phyloP scores from a whole-genome alignment of 2,888 invertebrate genomes.

The Corythucha ciliata region DNA sequence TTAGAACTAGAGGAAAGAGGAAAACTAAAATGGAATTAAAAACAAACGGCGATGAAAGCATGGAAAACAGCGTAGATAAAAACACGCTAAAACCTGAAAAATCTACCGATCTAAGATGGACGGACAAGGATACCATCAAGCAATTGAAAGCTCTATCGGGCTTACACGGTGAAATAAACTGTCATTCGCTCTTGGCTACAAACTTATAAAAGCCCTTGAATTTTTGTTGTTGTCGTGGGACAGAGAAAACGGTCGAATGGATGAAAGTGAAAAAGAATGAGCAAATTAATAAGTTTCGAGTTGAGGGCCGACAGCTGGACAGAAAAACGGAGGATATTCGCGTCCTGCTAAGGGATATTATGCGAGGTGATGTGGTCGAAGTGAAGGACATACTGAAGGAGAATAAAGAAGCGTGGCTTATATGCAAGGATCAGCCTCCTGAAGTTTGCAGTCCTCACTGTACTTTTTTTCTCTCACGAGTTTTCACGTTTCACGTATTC shows the following conservation, averaged over 20 bases:
- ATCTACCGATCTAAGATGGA: too few species aligned
- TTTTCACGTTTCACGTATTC: background rate
- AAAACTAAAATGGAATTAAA: too few species aligned
- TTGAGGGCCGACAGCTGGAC: constrained; percentile 18
- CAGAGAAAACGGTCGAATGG: constrained; percentile 25
- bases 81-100: too few species aligned
- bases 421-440: constrained; percentile 18
- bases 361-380: constrained; percentile 17
- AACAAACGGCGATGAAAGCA: too few species aligned
- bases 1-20: too few species aligned
- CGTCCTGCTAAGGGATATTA: constrained; percentile 17
- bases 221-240: background rate
- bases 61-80: too few species aligned
- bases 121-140: constrained; percentile 54
- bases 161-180: constrained; percentile 52
- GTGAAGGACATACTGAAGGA: constrained; percentile 24
- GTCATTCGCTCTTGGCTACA: too few species aligned
- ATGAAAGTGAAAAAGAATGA: constrained; percentile 20
- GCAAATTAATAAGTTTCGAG: constrained; percentile 10
- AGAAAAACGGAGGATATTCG: constrained; percentile 23
- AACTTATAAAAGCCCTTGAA: too few species aligned
- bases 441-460: constrained; percentile 8
- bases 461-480: background rate
- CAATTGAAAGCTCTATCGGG: constrained; percentile 57
- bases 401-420: constrained; percentile 24